Base-by-base conservation (phyloP, 1,140 invertebrate genomes). In the Drosophila varians region DNA sequence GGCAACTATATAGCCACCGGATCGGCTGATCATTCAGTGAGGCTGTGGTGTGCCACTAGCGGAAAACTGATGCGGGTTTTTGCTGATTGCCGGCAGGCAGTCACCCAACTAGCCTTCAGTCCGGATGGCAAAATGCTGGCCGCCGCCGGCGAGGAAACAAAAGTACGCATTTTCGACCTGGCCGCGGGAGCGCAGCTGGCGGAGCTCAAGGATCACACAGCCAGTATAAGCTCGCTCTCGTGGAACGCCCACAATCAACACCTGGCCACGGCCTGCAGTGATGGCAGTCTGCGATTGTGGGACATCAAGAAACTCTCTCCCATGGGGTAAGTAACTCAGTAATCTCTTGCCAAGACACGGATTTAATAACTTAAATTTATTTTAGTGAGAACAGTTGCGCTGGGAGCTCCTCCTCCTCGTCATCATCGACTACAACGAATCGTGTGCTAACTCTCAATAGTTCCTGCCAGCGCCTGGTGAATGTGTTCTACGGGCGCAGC, bases 81-180 rank as follows among this genome's bases (percentile, higher is more conserved):
- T 66, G 94, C 94, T 77, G 96, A 96, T 3, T 96, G 97, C 79
- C 94, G 94, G 56, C 94, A 94, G 72, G 91, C 93, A 9, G 93
- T 98, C 6, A 95, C 96, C 19, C 93, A 94, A 64, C 91, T 98
- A 16, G 94, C 94, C 36, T 98, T 98, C 91, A 94, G 95, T 91
- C 96, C 96, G 0, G 93, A 95, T 65, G 96, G 96, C n/a, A 93
- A 95, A 91, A 92, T 97, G 40, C 92, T 98, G 43, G 96, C 96
- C 3, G 97, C 96, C 61, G 94, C 92, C 68, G 94, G 93, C 36
- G 93, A 94, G 66, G 93, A 93, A 58, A 93, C 93, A 48, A 93
- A 93, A 72, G 93, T 94, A 18, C 93, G 93, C 74, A 92, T 94
- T 18, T 94, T 93, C 88, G 93, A 94, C 74, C 80, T 94, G 62